A percentile compares a stretch with the other conserved stretches of the same genome.
Evolutionary conservation across 2,888 invertebrate species (phyloP).

Genomic region (Drosophila ezoana): DNA sequence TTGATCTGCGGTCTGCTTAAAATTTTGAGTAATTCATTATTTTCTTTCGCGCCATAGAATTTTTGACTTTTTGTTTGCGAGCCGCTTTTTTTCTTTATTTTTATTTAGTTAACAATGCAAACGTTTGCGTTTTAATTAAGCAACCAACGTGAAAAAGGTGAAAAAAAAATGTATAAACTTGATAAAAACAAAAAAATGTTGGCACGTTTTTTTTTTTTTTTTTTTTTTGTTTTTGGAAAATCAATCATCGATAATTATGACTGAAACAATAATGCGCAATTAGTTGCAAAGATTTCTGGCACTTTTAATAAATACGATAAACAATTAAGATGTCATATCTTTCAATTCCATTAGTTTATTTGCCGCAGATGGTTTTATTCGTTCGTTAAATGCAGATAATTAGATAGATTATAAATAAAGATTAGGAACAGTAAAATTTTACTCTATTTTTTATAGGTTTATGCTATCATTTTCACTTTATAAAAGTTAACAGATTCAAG

Average conservation of each 20-base stretch:
- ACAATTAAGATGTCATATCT: not conserved
- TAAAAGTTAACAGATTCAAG: no score
- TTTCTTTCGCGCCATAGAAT: not conserved
- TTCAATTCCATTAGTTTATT: not conserved
- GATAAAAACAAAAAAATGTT: conserved; percentile 21
- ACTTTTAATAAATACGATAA: not conserved
- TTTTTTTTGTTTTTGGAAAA: conserved; percentile 3
- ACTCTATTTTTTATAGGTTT: no score
- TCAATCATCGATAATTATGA: conserved; percentile 3
- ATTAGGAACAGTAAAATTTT: no score
- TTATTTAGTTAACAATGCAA: conserved; percentile 45
- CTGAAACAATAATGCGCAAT: conserved; percentile 8
- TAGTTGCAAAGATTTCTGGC: not conserved
- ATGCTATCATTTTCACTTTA: no score
- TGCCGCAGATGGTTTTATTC: no score
- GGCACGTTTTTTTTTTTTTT: conserved; percentile 3
- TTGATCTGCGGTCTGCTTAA: not conserved
- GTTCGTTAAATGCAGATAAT: no score
- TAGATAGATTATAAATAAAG: no score
- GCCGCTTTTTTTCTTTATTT: conserved; percentile 1
- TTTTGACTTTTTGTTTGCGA: conserved; percentile 8
- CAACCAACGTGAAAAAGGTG: conserved; percentile 7
- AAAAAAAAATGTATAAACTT: conserved; percentile 20
- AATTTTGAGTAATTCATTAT: not conserved
- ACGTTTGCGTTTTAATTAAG: conserved; percentile 60